phyloP scores from a whole-genome alignment of 2,797 vertebrate genomes.

The Thaleichthys pacificus region DNA sequence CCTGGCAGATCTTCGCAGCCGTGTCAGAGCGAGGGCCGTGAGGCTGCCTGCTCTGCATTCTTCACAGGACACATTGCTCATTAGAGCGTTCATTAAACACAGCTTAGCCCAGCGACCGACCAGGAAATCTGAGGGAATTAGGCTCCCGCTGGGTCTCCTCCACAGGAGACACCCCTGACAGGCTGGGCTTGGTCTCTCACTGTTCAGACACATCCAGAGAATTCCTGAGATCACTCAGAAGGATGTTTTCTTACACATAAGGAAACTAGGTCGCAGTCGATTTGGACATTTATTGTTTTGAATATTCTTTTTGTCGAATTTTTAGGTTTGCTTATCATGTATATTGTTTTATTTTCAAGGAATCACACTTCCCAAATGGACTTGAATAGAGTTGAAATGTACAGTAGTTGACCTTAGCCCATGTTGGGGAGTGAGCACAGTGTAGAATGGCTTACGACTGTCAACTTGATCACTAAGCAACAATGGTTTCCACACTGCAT shows the following conservation, averaged over 20 bases:
- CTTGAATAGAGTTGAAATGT: neutral
- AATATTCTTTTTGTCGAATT: neutral
- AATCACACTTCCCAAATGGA: too few species aligned
- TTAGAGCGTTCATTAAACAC: constrained; percentile 80
- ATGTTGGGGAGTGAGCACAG: too few species aligned
- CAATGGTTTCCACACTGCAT: neutral
- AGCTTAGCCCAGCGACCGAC: constrained; percentile 75
- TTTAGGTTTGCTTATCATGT: too few species aligned
- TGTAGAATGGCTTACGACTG: too few species aligned
- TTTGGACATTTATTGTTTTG: neutral
- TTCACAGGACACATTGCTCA: constrained; percentile 66
- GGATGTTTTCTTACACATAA: neutral
- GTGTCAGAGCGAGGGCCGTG: constrained; percentile 52
- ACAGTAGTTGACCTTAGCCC: neutral
- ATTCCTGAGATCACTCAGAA: constrained; percentile 11
- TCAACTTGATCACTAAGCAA: too few species aligned
- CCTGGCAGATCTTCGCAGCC: constrained; percentile 69
- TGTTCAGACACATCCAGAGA: constrained; percentile 16
- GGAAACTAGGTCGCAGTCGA: too few species aligned
- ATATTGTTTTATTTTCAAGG: too few species aligned
- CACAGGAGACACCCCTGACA: constrained; percentile 50
- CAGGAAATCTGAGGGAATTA: constrained; percentile 77
- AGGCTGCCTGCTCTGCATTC: constrained; percentile 72
- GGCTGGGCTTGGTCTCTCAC: constrained; percentile 32
- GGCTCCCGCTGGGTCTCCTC: constrained; percentile 71